phyloP scores from a whole-genome alignment of 2,888 invertebrate genomes.

The Aphidius colemani region DNA sequence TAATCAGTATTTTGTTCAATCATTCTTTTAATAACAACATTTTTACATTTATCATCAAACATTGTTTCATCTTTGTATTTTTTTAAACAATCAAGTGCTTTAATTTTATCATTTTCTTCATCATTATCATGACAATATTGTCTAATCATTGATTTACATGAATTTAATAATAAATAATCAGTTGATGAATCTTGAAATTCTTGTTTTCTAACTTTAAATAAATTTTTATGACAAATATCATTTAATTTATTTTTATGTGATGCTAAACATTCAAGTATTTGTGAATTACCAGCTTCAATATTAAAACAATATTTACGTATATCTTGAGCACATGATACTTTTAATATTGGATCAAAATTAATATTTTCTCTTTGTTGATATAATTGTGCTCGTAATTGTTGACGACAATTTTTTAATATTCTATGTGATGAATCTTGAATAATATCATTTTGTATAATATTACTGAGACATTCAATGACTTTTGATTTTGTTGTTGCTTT shows the following conservation, averaged over 20 bases:
- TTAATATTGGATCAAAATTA: constrained; percentile 82
- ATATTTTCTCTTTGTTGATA: constrained; percentile 91
- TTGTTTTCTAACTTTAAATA: constrained; percentile 85
- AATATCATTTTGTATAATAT: constrained; percentile 87
- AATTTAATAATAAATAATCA: constrained; percentile 82
- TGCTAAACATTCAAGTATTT: constrained; percentile 82
- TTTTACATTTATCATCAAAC: constrained; percentile 83
- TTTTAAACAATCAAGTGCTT: constrained; percentile 79
- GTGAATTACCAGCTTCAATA: constrained; percentile 69
- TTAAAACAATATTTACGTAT: constrained; percentile 74
- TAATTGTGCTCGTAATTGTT: constrained; percentile 87
- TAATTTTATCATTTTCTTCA: constrained; percentile 68
- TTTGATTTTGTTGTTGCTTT: constrained; percentile 77
- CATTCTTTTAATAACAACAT: constrained; percentile 84
- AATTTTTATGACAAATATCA: constrained; percentile 74
- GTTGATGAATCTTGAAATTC: constrained; percentile 85
- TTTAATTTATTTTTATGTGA: constrained; percentile 66
- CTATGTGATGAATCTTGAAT: constrained; percentile 73
- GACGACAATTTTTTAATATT: constrained; percentile 86
- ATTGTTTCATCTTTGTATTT: constrained; percentile 74
- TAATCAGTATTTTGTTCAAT: constrained; percentile 90
- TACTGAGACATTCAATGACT: constrained; percentile 86
- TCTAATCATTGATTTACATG: constrained; percentile 85
- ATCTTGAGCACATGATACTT: constrained; percentile 80
- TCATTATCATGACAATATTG: constrained; percentile 71